These are phyloP conservation scores for Malacosoma neustria DNA, from an alignment of 2,888 invertebrate species.

Conservation along the genomic window DNA sequence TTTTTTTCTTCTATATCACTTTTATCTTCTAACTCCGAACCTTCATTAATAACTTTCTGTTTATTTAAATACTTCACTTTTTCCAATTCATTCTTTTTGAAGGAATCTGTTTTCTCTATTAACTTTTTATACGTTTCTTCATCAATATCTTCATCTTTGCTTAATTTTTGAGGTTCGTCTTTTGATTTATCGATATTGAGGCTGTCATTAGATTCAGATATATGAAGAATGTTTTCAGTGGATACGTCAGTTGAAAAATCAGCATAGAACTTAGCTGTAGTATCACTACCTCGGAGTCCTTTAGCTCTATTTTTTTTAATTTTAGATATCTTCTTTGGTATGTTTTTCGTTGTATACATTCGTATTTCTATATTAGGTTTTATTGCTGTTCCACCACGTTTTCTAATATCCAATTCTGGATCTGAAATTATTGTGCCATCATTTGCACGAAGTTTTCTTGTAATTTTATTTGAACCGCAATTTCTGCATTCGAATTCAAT, in stretches of 20 bases:
- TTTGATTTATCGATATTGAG: constrained; percentile 56
- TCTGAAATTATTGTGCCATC: constrained; percentile 49
- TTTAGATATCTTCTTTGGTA: constrained; percentile 82
- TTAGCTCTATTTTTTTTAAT: constrained; percentile 79
- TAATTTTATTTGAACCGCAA: constrained; percentile 61
- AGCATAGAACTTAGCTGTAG: constrained; percentile 80
- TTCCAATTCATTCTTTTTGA: constrained; percentile 68
- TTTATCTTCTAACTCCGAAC: constrained; percentile 54
- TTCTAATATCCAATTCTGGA: constrained; percentile 46
- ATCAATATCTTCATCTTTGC: constrained; percentile 63
- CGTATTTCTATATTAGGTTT: constrained; percentile 69
- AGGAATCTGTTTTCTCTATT: constrained; percentile 71
- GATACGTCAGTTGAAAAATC: constrained; percentile 78
- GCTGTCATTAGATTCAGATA: constrained; percentile 79
- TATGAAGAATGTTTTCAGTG: constrained; percentile 75
- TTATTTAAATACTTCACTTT: constrained; percentile 65
- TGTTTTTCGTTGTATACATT: constrained; percentile 79
- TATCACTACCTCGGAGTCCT: constrained; percentile 60
- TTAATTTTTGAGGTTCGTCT: constrained; percentile 35
- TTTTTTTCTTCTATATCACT: constrained; percentile 24
- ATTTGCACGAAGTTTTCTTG: constrained; percentile 35
- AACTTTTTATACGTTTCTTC: constrained; percentile 62
- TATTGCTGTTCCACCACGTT: constrained; percentile 19
- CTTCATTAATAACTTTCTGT: constrained; percentile 64
- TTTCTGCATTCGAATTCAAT: constrained; percentile 65